Evolutionary conservation across 1,140 invertebrate genomes (phyloP).

Genomic region (Lucilia cuprina): DNA sequence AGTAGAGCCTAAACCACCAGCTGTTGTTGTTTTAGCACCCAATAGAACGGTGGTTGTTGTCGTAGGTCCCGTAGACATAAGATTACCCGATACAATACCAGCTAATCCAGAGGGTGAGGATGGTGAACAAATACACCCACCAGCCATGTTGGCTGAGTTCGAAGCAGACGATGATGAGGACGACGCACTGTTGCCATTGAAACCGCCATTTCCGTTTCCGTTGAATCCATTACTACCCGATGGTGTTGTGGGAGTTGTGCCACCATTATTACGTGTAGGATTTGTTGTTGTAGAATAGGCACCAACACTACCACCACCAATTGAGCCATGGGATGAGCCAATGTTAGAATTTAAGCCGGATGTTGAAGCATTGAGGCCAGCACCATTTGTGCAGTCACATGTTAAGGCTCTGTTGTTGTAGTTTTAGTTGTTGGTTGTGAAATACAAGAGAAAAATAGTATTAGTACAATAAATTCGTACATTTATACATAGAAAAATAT

Average conservation of each 20-base stretch:
- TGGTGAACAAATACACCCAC: constrained; percentile 33
- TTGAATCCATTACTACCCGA: constrained; percentile 51
- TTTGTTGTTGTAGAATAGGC: constrained; percentile 43
- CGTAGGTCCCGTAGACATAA: constrained; percentile 61
- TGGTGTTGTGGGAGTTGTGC: constrained; percentile 58
- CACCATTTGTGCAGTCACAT: constrained; percentile 65
- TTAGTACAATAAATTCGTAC: constrained; percentile 2
- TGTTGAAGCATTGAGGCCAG: constrained; percentile 65
- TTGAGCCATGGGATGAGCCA: constrained; percentile 47
- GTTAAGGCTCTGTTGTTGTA: constrained; percentile 51
- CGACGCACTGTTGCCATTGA: constrained; percentile 62
- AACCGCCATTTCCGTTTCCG: constrained; percentile 50
- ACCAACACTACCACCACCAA: constrained; percentile 24
- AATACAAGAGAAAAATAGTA: background rate
- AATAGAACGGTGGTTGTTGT: constrained; percentile 58
- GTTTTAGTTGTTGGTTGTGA: background rate
- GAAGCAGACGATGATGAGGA: constrained; percentile 43
- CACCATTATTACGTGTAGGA: constrained; percentile 59
- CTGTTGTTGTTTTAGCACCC: constrained; percentile 55
- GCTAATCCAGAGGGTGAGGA: constrained; percentile 45
- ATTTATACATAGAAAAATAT: background rate
- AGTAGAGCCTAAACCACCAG: constrained; percentile 41
- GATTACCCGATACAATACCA: constrained; percentile 51
- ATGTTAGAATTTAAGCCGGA: constrained; percentile 39
- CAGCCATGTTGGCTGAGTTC: constrained; percentile 43